Percentiles rank a stretch among this genome's conserved stretches.
phyloP scores from a whole-genome alignment of 2,888 invertebrate species.

The Drosophila atroscutellata region DNA sequence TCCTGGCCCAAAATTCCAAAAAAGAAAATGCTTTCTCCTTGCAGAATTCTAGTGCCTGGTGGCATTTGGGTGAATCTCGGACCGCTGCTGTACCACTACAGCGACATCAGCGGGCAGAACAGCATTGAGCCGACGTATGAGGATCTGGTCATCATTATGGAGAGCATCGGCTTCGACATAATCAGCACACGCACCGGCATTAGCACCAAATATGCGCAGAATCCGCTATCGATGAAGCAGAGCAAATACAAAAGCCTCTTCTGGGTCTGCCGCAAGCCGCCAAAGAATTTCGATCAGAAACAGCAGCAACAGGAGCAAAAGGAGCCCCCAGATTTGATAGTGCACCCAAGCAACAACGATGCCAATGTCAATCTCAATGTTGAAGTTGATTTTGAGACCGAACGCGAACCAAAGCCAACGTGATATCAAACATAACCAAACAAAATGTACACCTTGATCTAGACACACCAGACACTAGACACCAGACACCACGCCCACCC shows the following conservation, averaged over 20 bases:
- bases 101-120: conserved; percentile 93
- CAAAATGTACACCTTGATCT: background rate
- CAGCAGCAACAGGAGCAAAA: conserved; percentile 20
- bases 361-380: background rate
- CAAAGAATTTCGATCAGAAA: conserved; percentile 30
- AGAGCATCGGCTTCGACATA: conserved; percentile 92
- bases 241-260: conserved; percentile 96
- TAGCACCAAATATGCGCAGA: conserved; percentile 96
- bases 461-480: conserved; percentile 1
- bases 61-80: conserved; percentile 96
- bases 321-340: conserved; percentile 60
- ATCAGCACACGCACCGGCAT: conserved; percentile 90
- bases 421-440: conserved; percentile 31
- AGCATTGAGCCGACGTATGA: conserved; percentile 98
- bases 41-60: conserved; percentile 92
- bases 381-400: conserved; percentile 39
- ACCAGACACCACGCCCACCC: conserved; percentile 15
- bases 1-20: background rate
- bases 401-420: conserved; percentile 37
- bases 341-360: conserved; percentile 39
- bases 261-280: conserved; percentile 95
- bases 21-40: background rate
- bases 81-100: conserved; percentile 96
- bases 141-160: conserved; percentile 91
- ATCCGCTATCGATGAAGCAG: conserved; percentile 95